Base-by-base conservation (phyloP, 1,140 invertebrate species). In the Mactra quadrangularis region DNA sequence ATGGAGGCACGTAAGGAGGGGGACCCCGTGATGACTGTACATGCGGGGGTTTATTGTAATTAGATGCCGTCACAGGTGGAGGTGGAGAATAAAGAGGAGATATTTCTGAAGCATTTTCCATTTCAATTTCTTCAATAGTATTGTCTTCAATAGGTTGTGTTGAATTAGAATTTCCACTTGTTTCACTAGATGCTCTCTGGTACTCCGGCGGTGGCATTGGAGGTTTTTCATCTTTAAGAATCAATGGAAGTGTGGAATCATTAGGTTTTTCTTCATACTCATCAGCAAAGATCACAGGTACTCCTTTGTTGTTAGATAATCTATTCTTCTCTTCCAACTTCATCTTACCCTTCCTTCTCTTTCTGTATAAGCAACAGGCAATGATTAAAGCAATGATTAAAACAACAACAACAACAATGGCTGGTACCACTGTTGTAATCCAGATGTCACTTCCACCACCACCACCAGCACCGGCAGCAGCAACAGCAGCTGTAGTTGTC, bases 201-300 rank as follows among this genome's bases (percentile, higher is more conserved):
- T 96, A 96, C 72, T 96, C 95, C 0, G 96, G 96, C 4, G 96
- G 96, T 9, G 96, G 95, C 75, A 97, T 93, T 0, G 97, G 97
- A 33, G 97, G 97, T 90, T 97, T 97, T 90, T 98, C 97, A 85
- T 98, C 97, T 85, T 97, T 97, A 92, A 98, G 95, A 84, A 98
- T 98, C 1, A 98, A 95, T 1, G 97, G 97, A 93, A 98, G 98
- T 87, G 97, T 97, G 35, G 96, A 96, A 38, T 96, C 95, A 76
- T 91, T 91, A 0, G 96, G 96, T 89, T 97, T 96, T 89, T 98
- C 97, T 89, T 98, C 97, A 17, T 98, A 93, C 91, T 99, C 98
- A 93, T 99, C 97, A 91, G 93, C 92, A 92, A 99, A 98, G 86
- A 99, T 99, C 7, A 98, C 97, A 0, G 98, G 98, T 87, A 98